These are phyloP conservation scores for Catharus ustulatus DNA, from an alignment of 2,797 vertebrate genomes.

Conservation along the genomic window DNA sequence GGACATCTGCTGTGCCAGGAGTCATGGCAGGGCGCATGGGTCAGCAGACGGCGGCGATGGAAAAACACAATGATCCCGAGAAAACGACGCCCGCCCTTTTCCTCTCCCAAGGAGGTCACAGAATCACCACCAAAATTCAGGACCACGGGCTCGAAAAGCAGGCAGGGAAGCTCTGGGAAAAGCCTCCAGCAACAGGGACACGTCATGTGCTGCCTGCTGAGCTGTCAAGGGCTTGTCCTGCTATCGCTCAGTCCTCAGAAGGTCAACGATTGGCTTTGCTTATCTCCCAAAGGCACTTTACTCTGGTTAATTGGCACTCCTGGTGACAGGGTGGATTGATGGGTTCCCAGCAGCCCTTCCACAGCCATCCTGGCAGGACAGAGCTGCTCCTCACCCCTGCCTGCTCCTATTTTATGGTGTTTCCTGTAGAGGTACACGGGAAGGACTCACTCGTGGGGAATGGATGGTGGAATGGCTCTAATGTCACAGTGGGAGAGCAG, in stretches of 20 bases:
- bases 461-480: neutral
- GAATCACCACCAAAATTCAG: neutral
- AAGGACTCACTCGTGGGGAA: neutral
- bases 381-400: neutral
- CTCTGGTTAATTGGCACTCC: constrained; percentile 44
- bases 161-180: neutral
- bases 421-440: neutral
- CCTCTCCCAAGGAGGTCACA: neutral
- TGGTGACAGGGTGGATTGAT: constrained; percentile 41
- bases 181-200: neutral
- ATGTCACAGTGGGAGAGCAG: neutral
- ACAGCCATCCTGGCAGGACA: neutral
- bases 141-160: neutral
- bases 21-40: constrained; percentile 26
- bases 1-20: constrained; percentile 48
- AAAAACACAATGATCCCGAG: constrained; percentile 33
- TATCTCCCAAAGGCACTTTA: constrained; percentile 51
- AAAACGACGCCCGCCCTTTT: neutral
- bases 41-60: constrained; percentile 3
- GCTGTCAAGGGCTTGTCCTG: constrained; percentile 48
- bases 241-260: constrained; percentile 37
- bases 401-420: neutral
- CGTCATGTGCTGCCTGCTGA: neutral
- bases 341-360: neutral
- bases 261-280: constrained; percentile 64